Evolutionary conservation across 2,113 vertebrate species (phyloP).

Genomic region (Nothocercus nigrocapillus): DNA sequence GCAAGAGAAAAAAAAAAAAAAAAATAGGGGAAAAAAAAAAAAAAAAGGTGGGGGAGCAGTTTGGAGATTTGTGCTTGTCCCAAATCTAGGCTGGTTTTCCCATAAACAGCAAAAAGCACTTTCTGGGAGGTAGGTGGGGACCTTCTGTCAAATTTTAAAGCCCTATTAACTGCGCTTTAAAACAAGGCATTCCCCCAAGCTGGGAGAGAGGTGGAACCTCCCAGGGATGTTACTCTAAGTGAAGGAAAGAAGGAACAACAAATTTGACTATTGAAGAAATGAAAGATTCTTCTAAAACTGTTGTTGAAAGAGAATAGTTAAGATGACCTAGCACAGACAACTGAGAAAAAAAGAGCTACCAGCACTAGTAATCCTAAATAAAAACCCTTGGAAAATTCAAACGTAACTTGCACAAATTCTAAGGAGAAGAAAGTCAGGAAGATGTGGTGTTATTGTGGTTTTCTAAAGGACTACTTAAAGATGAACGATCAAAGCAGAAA

Average conservation of each 20-base stretch:
- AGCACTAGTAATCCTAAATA: background rate
- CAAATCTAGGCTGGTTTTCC: background rate
- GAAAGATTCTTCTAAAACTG: background rate
- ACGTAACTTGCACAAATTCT: background rate
- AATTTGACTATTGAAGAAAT: background rate
- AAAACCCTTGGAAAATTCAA: background rate
- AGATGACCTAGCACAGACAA: background rate
- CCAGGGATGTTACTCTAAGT: background rate
- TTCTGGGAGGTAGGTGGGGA: background rate
- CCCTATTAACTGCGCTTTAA: background rate
- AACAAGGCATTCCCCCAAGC: no score
- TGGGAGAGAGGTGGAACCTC: background rate
- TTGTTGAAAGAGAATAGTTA: background rate
- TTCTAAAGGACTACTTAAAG: background rate
- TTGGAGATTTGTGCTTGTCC: background rate
- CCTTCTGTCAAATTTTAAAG: background rate
- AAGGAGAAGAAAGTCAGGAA: background rate
- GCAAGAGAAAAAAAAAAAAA: background rate
- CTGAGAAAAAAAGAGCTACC: background rate
- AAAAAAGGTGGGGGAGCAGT: background rate
- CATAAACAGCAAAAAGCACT: background rate
- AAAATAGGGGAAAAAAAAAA: no score
- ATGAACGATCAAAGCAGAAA: background rate
- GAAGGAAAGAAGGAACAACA: background rate
- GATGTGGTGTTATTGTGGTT: background rate